phyloP scores from a whole-genome alignment of 2,888 invertebrate genomes.

The Xanthorhoe spadicearia region DNA sequence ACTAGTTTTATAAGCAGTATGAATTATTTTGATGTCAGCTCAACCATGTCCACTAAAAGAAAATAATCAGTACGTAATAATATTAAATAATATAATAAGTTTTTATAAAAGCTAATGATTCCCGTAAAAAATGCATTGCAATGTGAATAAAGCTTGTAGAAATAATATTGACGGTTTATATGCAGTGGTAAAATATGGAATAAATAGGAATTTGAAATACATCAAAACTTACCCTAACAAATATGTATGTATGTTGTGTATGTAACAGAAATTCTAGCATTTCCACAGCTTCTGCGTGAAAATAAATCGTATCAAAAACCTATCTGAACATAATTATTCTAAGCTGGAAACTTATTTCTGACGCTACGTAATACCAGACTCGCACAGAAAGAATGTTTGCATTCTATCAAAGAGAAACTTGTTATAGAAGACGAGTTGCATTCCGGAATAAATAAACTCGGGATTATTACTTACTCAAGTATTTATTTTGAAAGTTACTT shows the following conservation, averaged over 20 bases:
- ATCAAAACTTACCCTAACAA: too few species aligned
- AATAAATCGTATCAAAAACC: background rate
- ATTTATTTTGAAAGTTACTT: slow-evolving; percentile 6
- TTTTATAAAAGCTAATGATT: too few species aligned
- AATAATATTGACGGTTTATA: background rate
- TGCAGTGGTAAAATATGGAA: too few species aligned
- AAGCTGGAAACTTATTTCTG: slow-evolving; percentile 12
- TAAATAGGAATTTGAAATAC: too few species aligned
- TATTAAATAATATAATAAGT: too few species aligned
- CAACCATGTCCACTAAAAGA: too few species aligned
- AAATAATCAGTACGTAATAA: too few species aligned
- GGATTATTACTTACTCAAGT: slow-evolving; percentile 12
- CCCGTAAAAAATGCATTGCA: too few species aligned
- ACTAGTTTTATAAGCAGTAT: too few species aligned
- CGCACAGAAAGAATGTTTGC: slow-evolving; percentile 16
- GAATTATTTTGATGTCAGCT: too few species aligned
- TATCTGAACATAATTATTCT: slow-evolving; percentile 8
- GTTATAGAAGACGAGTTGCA: slow-evolving; percentile 20
- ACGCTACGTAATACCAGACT: slow-evolving; percentile 12
- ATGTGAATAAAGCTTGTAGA: background rate
- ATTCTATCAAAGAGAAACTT: slow-evolving; percentile 26
- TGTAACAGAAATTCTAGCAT: background rate
- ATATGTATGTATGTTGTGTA: too few species aligned
- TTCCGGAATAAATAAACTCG: slow-evolving; percentile 21
- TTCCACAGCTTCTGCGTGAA: slow-evolving; percentile 1